Evolutionary conservation across 2,113 vertebrate genomes (phyloP).

Genomic region (rat (Rattus norvegicus)): DNA sequence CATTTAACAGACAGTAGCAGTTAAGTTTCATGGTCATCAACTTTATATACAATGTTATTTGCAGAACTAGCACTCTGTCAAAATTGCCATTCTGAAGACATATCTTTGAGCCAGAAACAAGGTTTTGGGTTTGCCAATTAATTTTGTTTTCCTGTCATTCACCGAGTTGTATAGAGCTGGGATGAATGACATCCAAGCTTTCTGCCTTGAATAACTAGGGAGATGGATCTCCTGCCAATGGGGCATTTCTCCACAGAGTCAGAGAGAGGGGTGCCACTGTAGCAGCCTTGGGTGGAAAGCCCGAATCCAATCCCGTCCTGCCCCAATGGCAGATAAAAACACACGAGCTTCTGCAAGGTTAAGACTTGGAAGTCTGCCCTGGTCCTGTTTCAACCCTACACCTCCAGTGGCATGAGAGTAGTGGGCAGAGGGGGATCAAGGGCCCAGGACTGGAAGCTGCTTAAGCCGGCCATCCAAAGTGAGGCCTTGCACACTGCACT

Average conservation of each 20-base stretch:
- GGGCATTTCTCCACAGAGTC: neutral
- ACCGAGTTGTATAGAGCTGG: too few relatives aligned
- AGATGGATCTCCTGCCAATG: neutral
- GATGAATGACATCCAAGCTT: neutral
- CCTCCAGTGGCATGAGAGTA: neutral
- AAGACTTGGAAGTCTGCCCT: neutral
- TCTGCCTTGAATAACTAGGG: neutral
- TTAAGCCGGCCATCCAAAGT: neutral
- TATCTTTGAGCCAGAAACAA: conserved; percentile 60
- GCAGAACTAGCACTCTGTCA: conserved; percentile 75
- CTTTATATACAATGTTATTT: conserved; percentile 79
- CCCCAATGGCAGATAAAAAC: neutral
- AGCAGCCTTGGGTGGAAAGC: neutral
- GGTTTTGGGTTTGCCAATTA: conserved; percentile 57
- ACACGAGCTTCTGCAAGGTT: neutral
- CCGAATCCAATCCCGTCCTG: neutral
- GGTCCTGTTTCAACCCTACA: neutral
- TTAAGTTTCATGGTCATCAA: neutral
- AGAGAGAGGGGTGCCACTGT: neutral
- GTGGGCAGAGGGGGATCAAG: rapidly evolving
- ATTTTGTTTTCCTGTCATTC: conserved; percentile 10
- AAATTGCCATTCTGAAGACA: conserved; percentile 75
- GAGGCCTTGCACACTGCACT: neutral
- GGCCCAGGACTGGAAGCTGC: neutral
- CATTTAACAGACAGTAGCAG: conserved; percentile 14